A percentile compares a stretch with the other conserved stretches of the same genome.
These are phyloP conservation scores for Pterophyllum scalare DNA, from an alignment of 2,113 vertebrate genomes.

Conservation along the genomic window DNA sequence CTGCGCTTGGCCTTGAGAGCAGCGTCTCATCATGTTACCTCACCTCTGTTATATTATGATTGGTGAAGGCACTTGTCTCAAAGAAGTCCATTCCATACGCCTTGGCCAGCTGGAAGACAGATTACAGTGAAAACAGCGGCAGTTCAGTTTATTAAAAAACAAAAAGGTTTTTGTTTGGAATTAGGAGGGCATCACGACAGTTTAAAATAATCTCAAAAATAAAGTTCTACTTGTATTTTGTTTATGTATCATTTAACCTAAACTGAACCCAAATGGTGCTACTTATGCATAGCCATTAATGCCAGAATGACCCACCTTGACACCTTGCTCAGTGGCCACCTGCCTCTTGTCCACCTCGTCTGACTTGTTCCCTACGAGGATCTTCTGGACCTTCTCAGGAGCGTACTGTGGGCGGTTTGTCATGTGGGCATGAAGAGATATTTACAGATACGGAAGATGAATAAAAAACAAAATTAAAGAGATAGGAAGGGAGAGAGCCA, in stretches of 20 bases:
- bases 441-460: neutral
- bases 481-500: neutral
- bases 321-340: constrained; percentile 92
- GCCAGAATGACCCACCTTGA: constrained; percentile 84
- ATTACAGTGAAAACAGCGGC: neutral
- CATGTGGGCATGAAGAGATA: neutral
- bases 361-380: constrained; percentile 95
- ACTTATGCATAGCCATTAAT: neutral
- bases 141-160: neutral
- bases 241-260: neutral
- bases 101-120: constrained; percentile 86
- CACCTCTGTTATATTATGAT: constrained; percentile 96
- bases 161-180: neutral
- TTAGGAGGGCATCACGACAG: neutral
- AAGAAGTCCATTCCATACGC: constrained; percentile 98
- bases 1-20: neutral
- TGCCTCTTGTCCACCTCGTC: constrained; percentile 95
- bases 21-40: constrained; percentile 5
- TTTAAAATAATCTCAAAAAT: neutral
- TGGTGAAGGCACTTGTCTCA: constrained; percentile 99
- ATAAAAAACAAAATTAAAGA: constrained; percentile 11
- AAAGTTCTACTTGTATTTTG: neutral
- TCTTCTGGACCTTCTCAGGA: constrained; percentile 93
- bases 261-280: neutral
- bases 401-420: constrained; percentile 85